Base-by-base conservation (phyloP, 2,797 vertebrate species). In the Tauraco hartlaubi region DNA sequence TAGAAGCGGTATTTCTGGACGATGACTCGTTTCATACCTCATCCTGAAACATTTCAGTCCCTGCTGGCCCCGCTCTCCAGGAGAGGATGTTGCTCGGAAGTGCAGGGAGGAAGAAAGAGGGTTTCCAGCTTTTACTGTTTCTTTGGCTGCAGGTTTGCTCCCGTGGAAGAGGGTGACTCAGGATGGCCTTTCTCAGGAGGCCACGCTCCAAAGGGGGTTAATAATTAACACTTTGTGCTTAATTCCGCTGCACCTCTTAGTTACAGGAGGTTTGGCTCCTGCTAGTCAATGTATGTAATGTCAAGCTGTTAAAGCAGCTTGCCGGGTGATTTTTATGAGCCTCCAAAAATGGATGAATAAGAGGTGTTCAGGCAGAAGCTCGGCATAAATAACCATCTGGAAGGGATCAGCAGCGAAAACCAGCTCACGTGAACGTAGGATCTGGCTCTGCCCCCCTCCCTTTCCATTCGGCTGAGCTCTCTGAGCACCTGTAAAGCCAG, bases 41-140 rank as follows among this genome's bases (percentile, higher is more conserved):
- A 83, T 94, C 92, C 76, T n/a, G 5, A 89, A 92, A 81, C 67
- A 59, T 15, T 94, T 69, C 39, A 1, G 69, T 95, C 93, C 88
- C 85, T 37, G 80, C 89, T 85, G 90, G 69, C 66, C 88, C 75
- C 0, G 3, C 82, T 78, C 88, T 90, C 73, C 94, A 20, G 90
- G 95, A 93, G 84, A 88, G 85, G 94, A 93, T 86, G 80, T 94
- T 90, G 75, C 59, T 91, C 11, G 29, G 92, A 95, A 96, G 91
- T 4, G 1, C 80, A 9, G 61, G 43, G 92, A 95, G 92, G 92
- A 93, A 96, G 67, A 85, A 49, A 56, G 59, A 92, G 66, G 33
- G 11, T 59, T 94, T 93, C 81, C 77, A 93, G 82, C 64, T 85
- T 85, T 81, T 59, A 58, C 58, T 3, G 3, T 76, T 92, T 49